These are phyloP conservation scores for Lamellibrachia luymesi DNA, from an alignment of 1,140 invertebrate species.

Conservation along the genomic window DNA sequence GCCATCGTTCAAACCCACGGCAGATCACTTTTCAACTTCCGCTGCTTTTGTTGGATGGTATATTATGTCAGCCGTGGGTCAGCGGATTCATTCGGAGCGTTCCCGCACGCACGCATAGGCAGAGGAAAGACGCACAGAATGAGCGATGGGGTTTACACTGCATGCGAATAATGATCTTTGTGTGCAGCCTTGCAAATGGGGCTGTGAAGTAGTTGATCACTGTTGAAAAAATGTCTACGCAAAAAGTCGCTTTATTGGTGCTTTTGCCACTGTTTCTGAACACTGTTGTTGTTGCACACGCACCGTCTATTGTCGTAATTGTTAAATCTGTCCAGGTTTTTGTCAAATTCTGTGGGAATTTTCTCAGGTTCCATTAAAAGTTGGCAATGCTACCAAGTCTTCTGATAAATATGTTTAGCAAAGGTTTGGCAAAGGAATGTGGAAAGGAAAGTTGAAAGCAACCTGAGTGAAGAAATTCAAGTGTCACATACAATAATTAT, in stretches of 20 bases:
- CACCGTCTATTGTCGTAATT: background rate
- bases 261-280: background rate
- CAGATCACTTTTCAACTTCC: background rate
- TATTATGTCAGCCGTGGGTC: background rate
- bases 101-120: background rate
- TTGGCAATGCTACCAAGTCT: too few relatives aligned
- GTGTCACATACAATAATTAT: too few relatives aligned
- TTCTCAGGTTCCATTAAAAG: background rate
- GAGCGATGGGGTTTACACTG: background rate
- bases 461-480: too few relatives aligned
- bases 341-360: background rate
- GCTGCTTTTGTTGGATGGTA: background rate
- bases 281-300: background rate
- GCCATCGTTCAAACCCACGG: background rate
- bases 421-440: too few relatives aligned
- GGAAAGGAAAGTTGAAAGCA: too few relatives aligned
- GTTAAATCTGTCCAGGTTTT: background rate
- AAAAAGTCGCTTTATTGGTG: background rate
- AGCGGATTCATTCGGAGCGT: background rate
- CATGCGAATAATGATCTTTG: background rate
- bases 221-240: background rate
- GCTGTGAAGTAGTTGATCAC: background rate
- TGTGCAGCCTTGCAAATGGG: background rate
- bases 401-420: too few relatives aligned
- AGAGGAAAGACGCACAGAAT: background rate